phyloP scores from a whole-genome alignment of 1,140 invertebrate species.

The Matsumurasca onukii region DNA sequence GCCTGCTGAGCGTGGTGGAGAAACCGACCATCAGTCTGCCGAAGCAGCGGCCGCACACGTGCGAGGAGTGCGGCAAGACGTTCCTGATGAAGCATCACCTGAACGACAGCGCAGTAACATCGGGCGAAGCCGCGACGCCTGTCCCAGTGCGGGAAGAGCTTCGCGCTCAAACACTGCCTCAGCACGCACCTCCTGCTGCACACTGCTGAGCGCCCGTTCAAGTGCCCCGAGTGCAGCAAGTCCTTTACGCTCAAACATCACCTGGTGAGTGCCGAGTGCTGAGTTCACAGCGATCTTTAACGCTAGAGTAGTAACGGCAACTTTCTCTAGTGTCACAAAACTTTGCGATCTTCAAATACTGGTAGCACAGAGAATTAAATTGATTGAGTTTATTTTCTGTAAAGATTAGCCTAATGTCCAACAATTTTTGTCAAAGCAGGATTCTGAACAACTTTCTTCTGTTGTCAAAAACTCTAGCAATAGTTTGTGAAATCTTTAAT shows the following conservation, averaged over 20 bases:
- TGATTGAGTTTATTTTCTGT: too few relatives aligned
- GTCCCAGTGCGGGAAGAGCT: conserved; percentile 82
- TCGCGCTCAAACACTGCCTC: conserved; percentile 80
- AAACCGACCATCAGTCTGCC: conserved; percentile 2
- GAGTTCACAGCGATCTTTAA: background rate
- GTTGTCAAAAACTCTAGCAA: too few relatives aligned
- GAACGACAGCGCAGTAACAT: conserved; percentile 67
- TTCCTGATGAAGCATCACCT: conserved; percentile 81
- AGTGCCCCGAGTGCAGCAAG: conserved; percentile 83
- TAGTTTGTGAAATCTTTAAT: too few relatives aligned
- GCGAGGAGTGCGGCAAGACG: conserved; percentile 78
- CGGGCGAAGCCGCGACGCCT: conserved; percentile 78
- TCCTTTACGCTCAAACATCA: conserved; percentile 73
- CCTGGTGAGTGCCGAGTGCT: conserved; percentile 44
- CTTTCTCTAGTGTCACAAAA: too few relatives aligned
- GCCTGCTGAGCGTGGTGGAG: background rate
- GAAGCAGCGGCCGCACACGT: conserved; percentile 76
- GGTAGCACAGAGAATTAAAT: too few relatives aligned
- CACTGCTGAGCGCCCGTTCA: conserved; percentile 76
- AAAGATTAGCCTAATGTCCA: too few relatives aligned
- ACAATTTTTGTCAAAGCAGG: too few relatives aligned
- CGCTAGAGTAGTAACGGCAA: too few relatives aligned
- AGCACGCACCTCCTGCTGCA: conserved; percentile 76
- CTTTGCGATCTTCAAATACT: too few relatives aligned
- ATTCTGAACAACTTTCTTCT: too few relatives aligned